A percentile compares a stretch with the other conserved stretches of the same genome.
phyloP scores from a whole-genome alignment of 2,888 invertebrate genomes.

The Sarcophaga subvicina region DNA sequence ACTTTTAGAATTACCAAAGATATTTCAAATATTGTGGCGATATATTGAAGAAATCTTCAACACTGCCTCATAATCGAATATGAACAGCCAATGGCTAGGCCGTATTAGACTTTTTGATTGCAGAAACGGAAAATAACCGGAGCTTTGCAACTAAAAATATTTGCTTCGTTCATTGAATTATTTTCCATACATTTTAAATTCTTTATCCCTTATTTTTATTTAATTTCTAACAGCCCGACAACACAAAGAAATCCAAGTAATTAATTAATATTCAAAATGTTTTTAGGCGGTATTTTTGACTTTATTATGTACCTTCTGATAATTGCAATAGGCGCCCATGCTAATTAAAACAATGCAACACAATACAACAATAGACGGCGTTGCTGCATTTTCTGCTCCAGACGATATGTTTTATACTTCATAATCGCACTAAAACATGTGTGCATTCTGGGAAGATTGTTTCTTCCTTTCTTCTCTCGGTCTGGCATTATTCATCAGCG shows the following conservation, averaged over 20 bases:
- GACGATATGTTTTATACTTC: neutral
- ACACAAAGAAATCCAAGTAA: neutral
- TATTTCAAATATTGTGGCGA: too few relatives aligned
- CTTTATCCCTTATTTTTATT: neutral
- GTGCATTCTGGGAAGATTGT: neutral
- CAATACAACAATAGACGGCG: neutral
- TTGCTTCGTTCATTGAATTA: too few relatives aligned
- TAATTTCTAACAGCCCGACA: neutral
- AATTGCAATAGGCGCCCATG: conserved; percentile 57
- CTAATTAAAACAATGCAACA: conserved; percentile 57
- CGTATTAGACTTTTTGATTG: too few relatives aligned
- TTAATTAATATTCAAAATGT: neutral
- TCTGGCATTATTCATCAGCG: neutral
- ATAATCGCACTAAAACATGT: neutral
- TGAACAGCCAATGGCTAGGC: too few relatives aligned
- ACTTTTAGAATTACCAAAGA: too few relatives aligned
- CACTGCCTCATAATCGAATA: too few relatives aligned
- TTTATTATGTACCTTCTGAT: conserved; percentile 29
- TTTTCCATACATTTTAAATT: neutral
- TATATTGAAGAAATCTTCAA: too few relatives aligned
- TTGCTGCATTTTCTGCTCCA: conserved; percentile 9
- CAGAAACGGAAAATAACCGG: too few relatives aligned
- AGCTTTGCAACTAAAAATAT: too few relatives aligned
- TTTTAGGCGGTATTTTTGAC: conserved; percentile 11
- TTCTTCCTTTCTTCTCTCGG: neutral